Base-by-base conservation (phyloP, 2,797 vertebrate genomes). In the Sebastes kiyomatsui region DNA sequence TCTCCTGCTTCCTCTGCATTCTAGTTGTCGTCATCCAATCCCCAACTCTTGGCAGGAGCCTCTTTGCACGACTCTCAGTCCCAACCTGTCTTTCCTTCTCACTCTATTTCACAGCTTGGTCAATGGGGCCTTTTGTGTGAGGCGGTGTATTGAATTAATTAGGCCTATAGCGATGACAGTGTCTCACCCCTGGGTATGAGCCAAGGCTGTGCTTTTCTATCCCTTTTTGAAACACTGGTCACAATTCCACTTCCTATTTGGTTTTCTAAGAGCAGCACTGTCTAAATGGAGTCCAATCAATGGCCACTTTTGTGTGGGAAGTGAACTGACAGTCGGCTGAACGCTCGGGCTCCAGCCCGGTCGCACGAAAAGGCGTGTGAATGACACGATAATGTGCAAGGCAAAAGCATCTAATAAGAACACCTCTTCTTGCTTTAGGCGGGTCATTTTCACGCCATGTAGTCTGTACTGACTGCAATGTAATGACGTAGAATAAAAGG, bases 241-340 rank as follows among this genome's bases (percentile, higher is more conserved):
- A 90, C 90, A 91, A 90, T 92, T 91, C 83, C 79, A 82, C 90
- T 91, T 94, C 88, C 92, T 92, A 71, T 90, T 90, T 88, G 70
- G 81, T 77, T 93, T 86, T 89, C 88, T 92, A 68, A 87, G 87
- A 86, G 87, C 80, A 87, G 76, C 86, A 72, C 70, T 80, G 49
- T 90, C 78, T 84, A 84, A 89, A 86, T 84, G 82, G 80, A 88
- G 88, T 80, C 16, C 56, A 87, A 93, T 91, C 83, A 91, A 90
- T 92, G 88, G 81, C n/a, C 22, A 62, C 80, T 82, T 84, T 87
- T 92, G 89, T 90, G 77, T 58, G 25, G 76, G 78, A 76, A 85
- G 73, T 28, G 66, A 88, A 85, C 82, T 78, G 81, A 89, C 87
- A 77, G 87, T 85, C 38, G 58, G 79, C 79, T 69, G 79, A 84